Percentiles rank a stretch among this genome's conserved stretches.
Conservation (phyloP, 2,888 invertebrate species). For the Antheraea yamamai region DNA sequence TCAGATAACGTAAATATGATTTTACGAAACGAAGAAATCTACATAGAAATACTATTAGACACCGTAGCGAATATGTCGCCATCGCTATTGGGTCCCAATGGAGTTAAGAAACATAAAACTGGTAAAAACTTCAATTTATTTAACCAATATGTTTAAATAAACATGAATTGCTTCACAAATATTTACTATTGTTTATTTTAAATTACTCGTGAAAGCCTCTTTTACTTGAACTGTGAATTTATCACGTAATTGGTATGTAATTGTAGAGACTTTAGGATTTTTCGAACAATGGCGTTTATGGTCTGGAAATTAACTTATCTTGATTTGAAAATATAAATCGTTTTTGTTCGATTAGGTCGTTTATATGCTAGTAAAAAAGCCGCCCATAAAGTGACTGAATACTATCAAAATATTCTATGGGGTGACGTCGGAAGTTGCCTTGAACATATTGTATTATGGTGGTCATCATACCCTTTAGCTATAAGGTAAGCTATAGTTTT, state of each 20-base stretch:
- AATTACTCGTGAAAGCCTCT: background rate
- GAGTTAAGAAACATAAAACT: conserved; percentile 82
- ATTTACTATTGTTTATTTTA: background rate
- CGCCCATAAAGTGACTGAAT: conserved; percentile 84
- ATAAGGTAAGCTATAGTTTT: conserved; percentile 64
- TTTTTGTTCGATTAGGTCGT: conserved; percentile 65
- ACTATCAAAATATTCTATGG: conserved; percentile 90
- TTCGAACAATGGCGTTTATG: background rate
- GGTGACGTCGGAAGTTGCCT: conserved; percentile 90
- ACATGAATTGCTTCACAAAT: background rate
- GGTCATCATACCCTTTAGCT: conserved; percentile 88
- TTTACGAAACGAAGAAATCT: conserved; percentile 85
- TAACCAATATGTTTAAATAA: background rate
- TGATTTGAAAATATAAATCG: conserved; percentile 1
- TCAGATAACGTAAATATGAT: conserved; percentile 84
- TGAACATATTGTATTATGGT: conserved; percentile 92
- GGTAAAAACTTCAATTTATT: conserved; percentile 41
- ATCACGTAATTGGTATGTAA: background rate
- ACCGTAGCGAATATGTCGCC: conserved; percentile 83
- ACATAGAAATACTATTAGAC: conserved; percentile 83
- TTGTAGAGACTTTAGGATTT: background rate
- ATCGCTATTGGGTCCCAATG: conserved; percentile 82
- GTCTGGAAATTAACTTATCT: background rate
- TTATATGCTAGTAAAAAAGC: conserved; percentile 83
- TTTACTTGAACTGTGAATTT: background rate